Conservation (phyloP, 1,140 invertebrate species). For the Trichonephila inaurata region DNA sequence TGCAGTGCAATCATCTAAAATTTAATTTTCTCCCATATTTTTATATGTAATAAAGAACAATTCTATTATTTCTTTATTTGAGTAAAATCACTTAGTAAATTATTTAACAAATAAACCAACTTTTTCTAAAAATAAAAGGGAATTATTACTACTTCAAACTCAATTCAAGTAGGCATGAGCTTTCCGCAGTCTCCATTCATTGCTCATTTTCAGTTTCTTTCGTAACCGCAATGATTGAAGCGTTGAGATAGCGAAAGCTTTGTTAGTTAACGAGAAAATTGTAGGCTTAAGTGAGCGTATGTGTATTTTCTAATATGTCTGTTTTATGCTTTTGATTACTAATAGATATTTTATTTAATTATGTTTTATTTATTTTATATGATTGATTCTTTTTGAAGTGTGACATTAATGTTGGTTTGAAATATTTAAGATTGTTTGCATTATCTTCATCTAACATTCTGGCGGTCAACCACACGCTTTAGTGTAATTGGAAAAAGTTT, state of each 20-base stretch:
- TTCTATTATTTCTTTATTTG: too few relatives aligned
- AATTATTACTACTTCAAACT: too few relatives aligned
- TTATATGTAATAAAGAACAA: too few relatives aligned
- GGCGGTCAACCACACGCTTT: slow-evolving; percentile 63
- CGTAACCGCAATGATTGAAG: slow-evolving; percentile 62
- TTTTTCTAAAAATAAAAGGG: too few relatives aligned
- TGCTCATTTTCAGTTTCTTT: neutral
- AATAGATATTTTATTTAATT: slow-evolving; percentile 7
- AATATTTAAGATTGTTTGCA: neutral
- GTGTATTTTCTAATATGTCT: slow-evolving; percentile 52
- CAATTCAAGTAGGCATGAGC: too few relatives aligned
- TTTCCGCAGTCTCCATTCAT: neutral
- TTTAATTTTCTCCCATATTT: too few relatives aligned
- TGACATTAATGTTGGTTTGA: neutral
- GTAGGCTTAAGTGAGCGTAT: slow-evolving; percentile 75
- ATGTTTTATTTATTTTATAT: slow-evolving; percentile 44
- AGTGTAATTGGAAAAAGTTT: slow-evolving; percentile 12
- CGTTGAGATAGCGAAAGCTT: slow-evolving; percentile 67
- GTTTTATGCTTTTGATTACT: slow-evolving; percentile 15
- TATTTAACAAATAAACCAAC: too few relatives aligned
- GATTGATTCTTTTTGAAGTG: neutral
- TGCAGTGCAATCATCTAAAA: too few relatives aligned
- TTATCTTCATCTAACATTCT: slow-evolving; percentile 23
- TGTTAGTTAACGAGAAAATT: slow-evolving; percentile 65
- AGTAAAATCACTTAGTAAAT: too few relatives aligned